These are phyloP conservation scores for Ormia ochracea DNA, from an alignment of 2,888 invertebrate genomes.

Conservation along the genomic window DNA sequence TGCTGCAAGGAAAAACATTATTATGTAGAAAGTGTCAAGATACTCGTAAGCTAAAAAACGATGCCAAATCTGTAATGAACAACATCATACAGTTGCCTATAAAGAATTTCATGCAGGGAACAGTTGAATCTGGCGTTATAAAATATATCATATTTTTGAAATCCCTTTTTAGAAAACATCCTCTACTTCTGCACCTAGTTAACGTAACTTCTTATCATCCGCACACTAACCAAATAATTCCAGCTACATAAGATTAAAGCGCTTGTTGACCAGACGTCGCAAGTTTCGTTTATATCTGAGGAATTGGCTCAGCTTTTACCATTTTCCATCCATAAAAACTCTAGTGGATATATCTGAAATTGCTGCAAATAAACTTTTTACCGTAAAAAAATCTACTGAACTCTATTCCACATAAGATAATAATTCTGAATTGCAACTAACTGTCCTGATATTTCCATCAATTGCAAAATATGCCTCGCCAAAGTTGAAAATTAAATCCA, in stretches of 20 bases:
- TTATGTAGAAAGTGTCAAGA: conserved; percentile 41
- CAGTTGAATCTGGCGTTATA: neutral
- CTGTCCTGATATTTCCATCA: conserved; percentile 15
- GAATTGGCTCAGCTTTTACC: conserved; percentile 27
- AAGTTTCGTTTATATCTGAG: conserved; percentile 36
- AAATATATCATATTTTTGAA: neutral
- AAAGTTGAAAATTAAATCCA: neutral
- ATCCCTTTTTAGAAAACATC: neutral
- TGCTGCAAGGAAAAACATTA: conserved; percentile 12
- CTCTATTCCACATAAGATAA: conserved; percentile 2
- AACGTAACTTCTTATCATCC: neutral
- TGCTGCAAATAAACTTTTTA: conserved; percentile 16
- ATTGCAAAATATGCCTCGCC: conserved; percentile 23
- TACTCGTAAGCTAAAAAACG: neutral
- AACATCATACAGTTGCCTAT: conserved; percentile 19
- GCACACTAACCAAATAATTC: conserved; percentile 6
- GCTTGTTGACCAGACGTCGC: conserved; percentile 29
- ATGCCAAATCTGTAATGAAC: conserved; percentile 14
- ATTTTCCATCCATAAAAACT: conserved; percentile 10
- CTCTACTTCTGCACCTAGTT: conserved; percentile 5
- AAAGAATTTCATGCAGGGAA: conserved; percentile 10
- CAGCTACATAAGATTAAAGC: conserved; percentile 31
- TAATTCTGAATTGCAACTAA: conserved; percentile 6
- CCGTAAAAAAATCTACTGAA: conserved; percentile 8
- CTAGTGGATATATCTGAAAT: conserved; percentile 17